Percentiles rank a stretch among this genome's conserved stretches.
These are phyloP conservation scores for Perccottus glenii DNA, from an alignment of 2,113 vertebrate genomes.

Conservation along the genomic window DNA sequence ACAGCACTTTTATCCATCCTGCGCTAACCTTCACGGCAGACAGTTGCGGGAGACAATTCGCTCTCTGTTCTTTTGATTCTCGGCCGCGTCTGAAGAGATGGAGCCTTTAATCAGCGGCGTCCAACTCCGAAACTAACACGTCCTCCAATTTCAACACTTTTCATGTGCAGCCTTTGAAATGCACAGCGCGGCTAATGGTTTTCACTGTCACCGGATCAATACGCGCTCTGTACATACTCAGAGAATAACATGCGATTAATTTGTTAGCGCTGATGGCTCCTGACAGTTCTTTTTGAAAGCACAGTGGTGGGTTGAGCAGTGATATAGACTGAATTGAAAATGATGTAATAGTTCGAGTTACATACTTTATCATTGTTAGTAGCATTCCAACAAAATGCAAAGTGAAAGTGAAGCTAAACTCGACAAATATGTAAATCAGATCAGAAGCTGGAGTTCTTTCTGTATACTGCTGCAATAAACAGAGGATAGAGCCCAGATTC, in stretches of 20 bases:
- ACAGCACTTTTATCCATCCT: not conserved
- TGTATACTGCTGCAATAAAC: no score
- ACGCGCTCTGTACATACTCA: not conserved
- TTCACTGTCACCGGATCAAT: slow-evolving; percentile 10
- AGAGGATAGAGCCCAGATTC: no score
- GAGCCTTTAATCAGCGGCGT: slow-evolving; percentile 3
- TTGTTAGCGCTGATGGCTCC: slow-evolving; percentile 4
- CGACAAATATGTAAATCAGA: no score
- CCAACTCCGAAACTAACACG: not conserved
- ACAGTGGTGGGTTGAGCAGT: not conserved
- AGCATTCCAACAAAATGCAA: not conserved
- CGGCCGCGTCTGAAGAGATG: not conserved
- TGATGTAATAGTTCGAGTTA: not conserved
- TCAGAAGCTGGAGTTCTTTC: no score
- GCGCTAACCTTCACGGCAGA: not conserved
- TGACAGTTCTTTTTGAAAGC: not conserved
- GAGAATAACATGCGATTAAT: not conserved
- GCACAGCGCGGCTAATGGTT: slow-evolving; percentile 4
- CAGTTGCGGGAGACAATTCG: slow-evolving; percentile 1
- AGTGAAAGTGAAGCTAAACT: not conserved
- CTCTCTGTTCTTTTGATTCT: slow-evolving; percentile 1
- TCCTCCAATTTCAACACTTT: slow-evolving; percentile 4
- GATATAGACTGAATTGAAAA: not conserved
- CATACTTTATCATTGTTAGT: not conserved
- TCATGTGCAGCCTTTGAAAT: slow-evolving; percentile 5